Conservation (phyloP, 2,113 vertebrate species). For the Gallinago jamesoni region DNA sequence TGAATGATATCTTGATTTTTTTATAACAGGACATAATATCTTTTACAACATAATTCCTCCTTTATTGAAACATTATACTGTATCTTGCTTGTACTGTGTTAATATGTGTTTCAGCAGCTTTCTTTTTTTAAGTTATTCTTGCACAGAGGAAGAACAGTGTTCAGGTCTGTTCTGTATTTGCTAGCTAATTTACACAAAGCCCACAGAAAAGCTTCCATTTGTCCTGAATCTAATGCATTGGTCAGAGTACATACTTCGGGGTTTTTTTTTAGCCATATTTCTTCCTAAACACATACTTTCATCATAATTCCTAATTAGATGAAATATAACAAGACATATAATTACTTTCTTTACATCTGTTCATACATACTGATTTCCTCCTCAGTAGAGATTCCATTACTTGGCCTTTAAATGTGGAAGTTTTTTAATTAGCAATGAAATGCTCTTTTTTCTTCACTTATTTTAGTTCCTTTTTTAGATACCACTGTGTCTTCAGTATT, state of each 20-base stretch:
- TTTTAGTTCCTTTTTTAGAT: neutral
- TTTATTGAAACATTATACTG: neutral
- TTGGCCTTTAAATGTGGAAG: conserved; percentile 28
- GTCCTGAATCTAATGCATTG: neutral
- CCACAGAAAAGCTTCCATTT: neutral
- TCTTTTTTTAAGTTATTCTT: neutral
- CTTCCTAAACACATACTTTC: neutral
- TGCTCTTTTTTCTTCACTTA: conserved; percentile 33
- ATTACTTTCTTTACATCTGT: conserved; percentile 54
- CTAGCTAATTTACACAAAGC: neutral
- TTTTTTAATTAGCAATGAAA: conserved; percentile 48
- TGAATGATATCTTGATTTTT: neutral
- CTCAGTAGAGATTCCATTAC: conserved; percentile 4
- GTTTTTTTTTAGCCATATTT: neutral
- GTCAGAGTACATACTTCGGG: neutral
- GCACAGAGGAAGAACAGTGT: neutral
- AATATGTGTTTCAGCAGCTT: neutral
- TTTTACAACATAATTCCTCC: neutral
- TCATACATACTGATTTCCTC: conserved; percentile 29
- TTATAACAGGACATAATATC: neutral
- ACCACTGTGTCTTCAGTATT: neutral
- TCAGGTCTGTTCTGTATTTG: neutral
- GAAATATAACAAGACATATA: conserved; percentile 19
- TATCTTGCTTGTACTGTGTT: neutral
- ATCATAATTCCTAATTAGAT: conserved; percentile 21